A percentile compares a stretch with the other conserved stretches of the same genome.
Evolutionary conservation across 2,797 vertebrate genomes (phyloP).

Genomic region (Perdix hodgsoniae): DNA sequence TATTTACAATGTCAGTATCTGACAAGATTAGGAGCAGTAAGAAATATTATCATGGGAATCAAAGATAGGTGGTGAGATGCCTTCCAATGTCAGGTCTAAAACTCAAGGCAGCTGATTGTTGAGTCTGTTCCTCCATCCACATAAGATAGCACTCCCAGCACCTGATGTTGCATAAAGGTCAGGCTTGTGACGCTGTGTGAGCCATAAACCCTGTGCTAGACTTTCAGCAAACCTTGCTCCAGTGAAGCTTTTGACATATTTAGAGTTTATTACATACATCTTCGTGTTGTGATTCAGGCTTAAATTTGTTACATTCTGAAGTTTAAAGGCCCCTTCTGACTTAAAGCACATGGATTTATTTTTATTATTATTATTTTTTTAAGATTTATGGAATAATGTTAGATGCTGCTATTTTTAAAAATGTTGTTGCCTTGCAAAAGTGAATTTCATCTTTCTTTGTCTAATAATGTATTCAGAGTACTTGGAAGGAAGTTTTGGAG

Average conservation of each 20-base stretch:
- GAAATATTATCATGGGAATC: neutral
- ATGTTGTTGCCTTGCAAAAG: slow-evolving; percentile 20
- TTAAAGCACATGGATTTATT: neutral
- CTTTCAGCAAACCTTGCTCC: neutral
- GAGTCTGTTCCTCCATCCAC: neutral
- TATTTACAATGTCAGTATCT: neutral
- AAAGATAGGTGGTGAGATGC: neutral
- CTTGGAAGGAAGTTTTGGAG: slow-evolving; percentile 58
- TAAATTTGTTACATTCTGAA: slow-evolving; percentile 28
- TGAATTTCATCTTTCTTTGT: slow-evolving; percentile 61
- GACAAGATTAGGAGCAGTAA: neutral
- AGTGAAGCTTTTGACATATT: slow-evolving; percentile 3
- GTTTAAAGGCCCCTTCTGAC: slow-evolving; percentile 21
- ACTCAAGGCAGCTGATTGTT: neutral
- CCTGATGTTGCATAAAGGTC: neutral
- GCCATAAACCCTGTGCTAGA: neutral
- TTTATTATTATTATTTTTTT: neutral
- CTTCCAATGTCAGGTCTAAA: neutral
- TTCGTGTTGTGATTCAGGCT: neutral
- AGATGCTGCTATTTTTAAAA: neutral
- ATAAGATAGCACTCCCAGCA: neutral
- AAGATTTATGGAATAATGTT: slow-evolving; percentile 17
- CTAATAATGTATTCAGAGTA: neutral
- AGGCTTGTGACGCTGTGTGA: neutral
- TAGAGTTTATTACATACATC: slow-evolving; percentile 9